These are phyloP conservation scores for Eutrigla gurnardus DNA, from an alignment of 2,797 vertebrate species.

Conservation along the genomic window DNA sequence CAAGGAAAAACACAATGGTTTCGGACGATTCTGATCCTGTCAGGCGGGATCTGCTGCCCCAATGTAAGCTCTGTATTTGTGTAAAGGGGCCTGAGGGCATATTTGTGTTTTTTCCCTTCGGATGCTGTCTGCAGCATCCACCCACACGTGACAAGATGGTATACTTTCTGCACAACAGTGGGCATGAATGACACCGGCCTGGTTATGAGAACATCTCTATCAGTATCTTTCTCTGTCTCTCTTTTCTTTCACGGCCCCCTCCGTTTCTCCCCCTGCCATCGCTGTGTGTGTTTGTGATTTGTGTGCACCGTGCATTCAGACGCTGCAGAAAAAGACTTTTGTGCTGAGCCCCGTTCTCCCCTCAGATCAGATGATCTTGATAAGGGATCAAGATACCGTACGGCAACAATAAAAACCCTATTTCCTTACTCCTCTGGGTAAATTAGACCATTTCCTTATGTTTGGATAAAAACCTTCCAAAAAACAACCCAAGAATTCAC, in stretches of 20 bases:
- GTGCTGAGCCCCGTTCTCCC: constrained; percentile 41
- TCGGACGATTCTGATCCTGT: constrained; percentile 33
- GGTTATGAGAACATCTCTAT: constrained; percentile 24
- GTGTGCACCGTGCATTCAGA: constrained; percentile 34
- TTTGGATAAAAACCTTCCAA: constrained; percentile 11
- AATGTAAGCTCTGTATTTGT: constrained; percentile 23
- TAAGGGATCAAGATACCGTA: constrained; percentile 58
- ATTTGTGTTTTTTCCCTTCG: constrained; percentile 23
- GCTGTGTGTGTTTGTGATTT: constrained; percentile 29
- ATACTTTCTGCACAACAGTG: constrained; percentile 26
- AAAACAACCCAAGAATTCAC: constrained; percentile 26
- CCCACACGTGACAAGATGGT: constrained; percentile 28
- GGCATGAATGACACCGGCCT: constrained; percentile 30
- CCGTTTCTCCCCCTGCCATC: not conserved
- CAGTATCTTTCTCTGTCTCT: not conserved
- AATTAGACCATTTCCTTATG: constrained; percentile 54
- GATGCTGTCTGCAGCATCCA: constrained; percentile 31
- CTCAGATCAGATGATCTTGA: constrained; percentile 61
- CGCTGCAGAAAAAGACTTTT: constrained; percentile 39
- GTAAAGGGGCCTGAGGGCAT: constrained; percentile 17
- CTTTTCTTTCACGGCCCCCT: constrained; percentile 7
- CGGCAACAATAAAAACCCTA: constrained; percentile 62
- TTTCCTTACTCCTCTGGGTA: constrained; percentile 49
- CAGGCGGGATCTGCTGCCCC: constrained; percentile 28
- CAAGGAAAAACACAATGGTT: constrained; percentile 13